Evolutionary conservation across 2,797 vertebrate genomes (phyloP).

Genomic region (Carcharodon carcharias): DNA sequence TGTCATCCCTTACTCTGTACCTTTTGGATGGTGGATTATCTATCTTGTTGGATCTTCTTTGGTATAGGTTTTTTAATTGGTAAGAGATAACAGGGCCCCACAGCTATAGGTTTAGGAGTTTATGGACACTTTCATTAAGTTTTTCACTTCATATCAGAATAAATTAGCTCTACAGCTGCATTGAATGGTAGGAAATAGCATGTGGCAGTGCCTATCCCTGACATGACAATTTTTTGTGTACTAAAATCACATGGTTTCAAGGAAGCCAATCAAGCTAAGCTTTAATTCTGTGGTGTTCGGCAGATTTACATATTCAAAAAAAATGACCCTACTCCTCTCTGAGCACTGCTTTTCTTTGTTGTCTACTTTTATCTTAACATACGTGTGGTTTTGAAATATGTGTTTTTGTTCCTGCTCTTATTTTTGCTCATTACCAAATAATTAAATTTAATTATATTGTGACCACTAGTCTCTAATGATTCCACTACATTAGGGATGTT

Average conservation of each 20-base stretch:
- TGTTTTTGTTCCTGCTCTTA: background rate
- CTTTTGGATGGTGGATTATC: background rate
- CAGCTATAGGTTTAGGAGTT: background rate
- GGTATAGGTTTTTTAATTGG: background rate
- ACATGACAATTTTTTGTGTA: background rate
- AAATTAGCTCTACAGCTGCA: background rate
- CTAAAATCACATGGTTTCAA: background rate
- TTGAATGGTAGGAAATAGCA: background rate
- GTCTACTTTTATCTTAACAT: background rate
- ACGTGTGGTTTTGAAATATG: background rate
- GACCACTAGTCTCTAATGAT: background rate
- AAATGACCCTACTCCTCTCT: background rate
- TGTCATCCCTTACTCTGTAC: background rate
- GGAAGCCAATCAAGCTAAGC: background rate
- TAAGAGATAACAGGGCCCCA: background rate
- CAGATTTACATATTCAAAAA: background rate
- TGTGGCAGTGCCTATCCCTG: background rate
- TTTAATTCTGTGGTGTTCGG: background rate
- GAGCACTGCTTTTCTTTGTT: background rate
- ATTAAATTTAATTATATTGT: background rate
- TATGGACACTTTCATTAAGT: background rate
- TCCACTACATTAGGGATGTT: background rate
- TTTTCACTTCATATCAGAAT: background rate
- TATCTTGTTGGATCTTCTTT: background rate
- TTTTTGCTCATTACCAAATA: background rate